Base-by-base conservation (phyloP, 2,797 vertebrate genomes). In the Rhinatrema bivittatum region DNA sequence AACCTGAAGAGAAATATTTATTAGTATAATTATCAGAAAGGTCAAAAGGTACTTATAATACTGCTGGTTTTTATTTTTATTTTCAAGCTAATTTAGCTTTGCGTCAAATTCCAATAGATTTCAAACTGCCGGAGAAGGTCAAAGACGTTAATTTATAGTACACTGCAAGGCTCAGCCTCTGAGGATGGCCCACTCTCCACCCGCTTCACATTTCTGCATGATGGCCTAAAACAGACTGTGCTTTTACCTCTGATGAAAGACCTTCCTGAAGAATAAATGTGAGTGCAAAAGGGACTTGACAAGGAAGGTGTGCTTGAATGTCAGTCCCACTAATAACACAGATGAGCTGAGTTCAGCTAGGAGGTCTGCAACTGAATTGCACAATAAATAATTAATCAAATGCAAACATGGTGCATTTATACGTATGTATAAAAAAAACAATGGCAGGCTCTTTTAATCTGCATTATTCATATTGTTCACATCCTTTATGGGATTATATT, bases 101-200 rank as follows among this genome's bases (percentile, higher is more conserved):
- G n/a, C n/a, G n/a, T 11, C 23, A 35, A 14, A 26, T 53, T 39
- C 43, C 15, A 43, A 7, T 25, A 39, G 54, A 53, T 4, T 25
- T n/a, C 5, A 4, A 32, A 38, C 7, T 15, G 21, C 3, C 51
- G 18, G 46, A 40, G 55, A 56, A 60, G 2, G 20, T 61, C 17
- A 56, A 56, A 39, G n/a, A 27, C 24, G 20, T 17, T 14, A 46
- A 37, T 22, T 39, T 20, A 39, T n/a, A n/a, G 16, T 39, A 24
- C 54, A 36, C 4, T 31, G 19, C 1, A 22, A 8, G 32, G 41
- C 48, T 26, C 11, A 19, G 3, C 21, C 9, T 20, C 1, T 20
- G 13, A 27, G 16, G 8, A 23, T 8, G 2, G 23, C 39, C 3
- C 26, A 52, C 42, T 23, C 40, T 21, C 41, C 21, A n/a, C n/a